These are phyloP conservation scores for Gambusia yucatana DNA, from an alignment of 2,797 vertebrate genomes.

Conservation along the genomic window DNA sequence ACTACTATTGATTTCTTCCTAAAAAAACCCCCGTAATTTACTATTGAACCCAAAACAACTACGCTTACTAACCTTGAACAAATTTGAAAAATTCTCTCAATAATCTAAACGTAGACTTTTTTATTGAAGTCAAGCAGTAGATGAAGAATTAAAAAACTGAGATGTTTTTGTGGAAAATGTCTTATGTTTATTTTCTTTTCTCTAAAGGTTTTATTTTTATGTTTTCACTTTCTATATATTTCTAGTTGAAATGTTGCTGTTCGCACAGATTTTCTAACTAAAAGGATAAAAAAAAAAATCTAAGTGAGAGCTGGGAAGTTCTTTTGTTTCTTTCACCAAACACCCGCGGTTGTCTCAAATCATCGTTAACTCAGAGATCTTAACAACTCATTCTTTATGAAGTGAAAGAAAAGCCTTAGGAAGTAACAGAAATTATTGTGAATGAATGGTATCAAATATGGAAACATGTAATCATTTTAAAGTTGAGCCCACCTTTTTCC, in stretches of 20 bases:
- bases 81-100: background rate
- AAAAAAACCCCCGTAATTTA: background rate
- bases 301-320: background rate
- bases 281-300: background rate
- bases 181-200: background rate
- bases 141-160: background rate
- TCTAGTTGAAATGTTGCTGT: background rate
- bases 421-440: constrained; percentile 12
- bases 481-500: constrained; percentile 22
- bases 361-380: constrained; percentile 1
- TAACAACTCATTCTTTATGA: background rate
- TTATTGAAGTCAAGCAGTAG: background rate
- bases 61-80: background rate
- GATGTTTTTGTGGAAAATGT: background rate
- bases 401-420: constrained; percentile 1
- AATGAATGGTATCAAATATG: constrained; percentile 39
- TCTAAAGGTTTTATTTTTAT: background rate
- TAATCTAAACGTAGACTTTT: background rate
- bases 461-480: constrained; percentile 35
- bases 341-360: constrained; percentile 3
- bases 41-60: background rate
- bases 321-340: background rate
- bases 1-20: background rate
- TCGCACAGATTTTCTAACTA: background rate
- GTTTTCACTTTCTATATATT: background rate